A percentile compares a stretch with the other conserved stretches of the same genome.
These are phyloP conservation scores for Luperina testacea DNA, from an alignment of 2,888 invertebrate species.

Conservation along the genomic window DNA sequence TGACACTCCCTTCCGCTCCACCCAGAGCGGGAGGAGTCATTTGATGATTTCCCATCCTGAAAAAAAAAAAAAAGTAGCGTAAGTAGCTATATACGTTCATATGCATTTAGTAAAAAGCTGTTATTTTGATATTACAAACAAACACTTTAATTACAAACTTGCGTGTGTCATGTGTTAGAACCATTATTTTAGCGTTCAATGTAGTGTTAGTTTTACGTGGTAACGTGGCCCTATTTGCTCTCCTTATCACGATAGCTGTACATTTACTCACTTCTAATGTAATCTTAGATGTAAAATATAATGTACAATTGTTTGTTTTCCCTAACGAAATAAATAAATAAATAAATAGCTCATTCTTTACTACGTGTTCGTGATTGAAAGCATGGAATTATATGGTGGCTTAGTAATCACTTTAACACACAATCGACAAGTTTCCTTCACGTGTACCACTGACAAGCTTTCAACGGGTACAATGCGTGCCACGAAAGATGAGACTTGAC, in stretches of 20 bases:
- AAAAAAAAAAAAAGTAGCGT: too few relatives aligned
- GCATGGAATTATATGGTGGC: conserved; percentile 12
- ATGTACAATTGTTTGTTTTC: too few relatives aligned
- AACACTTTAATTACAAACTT: background rate
- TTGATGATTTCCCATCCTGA: too few relatives aligned
- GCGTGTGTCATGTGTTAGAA: conserved; percentile 28
- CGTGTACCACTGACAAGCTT: background rate
- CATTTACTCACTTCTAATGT: too few relatives aligned
- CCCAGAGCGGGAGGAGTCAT: too few relatives aligned
- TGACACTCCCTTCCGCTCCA: too few relatives aligned
- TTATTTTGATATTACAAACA: background rate
- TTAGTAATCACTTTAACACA: conserved; percentile 7
- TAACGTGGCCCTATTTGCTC: conserved; percentile 18
- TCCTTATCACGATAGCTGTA: conserved; percentile 34
- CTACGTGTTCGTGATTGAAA: conserved; percentile 13
- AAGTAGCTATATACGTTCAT: too few relatives aligned
- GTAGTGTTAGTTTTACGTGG: conserved; percentile 37
- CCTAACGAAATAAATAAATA: too few relatives aligned
- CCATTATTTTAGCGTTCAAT: conserved; percentile 34
- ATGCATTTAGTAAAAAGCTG: background rate
- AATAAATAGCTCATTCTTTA: background rate
- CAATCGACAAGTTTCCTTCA: background rate
- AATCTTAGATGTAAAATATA: too few relatives aligned
- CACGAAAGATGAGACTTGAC: too few relatives aligned
- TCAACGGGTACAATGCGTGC: too few relatives aligned